Evolutionary conservation across 2,113 vertebrate species (phyloP).

Genomic region (Pseudolaguvia tuberculata): DNA sequence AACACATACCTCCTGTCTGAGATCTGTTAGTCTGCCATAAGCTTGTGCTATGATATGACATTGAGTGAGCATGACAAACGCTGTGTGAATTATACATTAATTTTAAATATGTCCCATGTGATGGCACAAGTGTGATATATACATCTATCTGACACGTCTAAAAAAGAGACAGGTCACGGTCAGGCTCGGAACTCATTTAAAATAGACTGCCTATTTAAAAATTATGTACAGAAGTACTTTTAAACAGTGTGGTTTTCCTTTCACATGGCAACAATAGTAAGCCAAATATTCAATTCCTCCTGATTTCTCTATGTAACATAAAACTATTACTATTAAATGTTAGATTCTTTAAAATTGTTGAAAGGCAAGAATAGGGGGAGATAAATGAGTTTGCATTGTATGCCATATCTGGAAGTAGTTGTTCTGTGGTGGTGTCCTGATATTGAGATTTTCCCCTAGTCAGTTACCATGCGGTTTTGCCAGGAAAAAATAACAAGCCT

Average conservation of each 20-base stretch:
- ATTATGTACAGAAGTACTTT: background rate
- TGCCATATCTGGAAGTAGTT: slow-evolving; percentile 34
- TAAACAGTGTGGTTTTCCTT: background rate
- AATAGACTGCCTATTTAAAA: slow-evolving; percentile 3
- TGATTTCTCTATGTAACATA: background rate
- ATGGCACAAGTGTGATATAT: slow-evolving; percentile 52
- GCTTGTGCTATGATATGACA: background rate
- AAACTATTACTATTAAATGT: slow-evolving; percentile 12
- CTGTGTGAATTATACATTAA: background rate
- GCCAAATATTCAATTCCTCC: background rate
- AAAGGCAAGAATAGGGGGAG: background rate
- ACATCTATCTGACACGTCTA: slow-evolving; percentile 66
- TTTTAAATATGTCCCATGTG: slow-evolving; percentile 51
- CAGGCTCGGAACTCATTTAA: slow-evolving; percentile 21
- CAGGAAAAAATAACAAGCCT: slow-evolving; percentile 50
- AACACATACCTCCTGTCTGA: slow-evolving; percentile 7
- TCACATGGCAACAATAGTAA: background rate
- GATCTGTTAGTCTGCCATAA: slow-evolving; percentile 33
- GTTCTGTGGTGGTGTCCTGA: slow-evolving; percentile 36
- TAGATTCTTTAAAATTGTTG: background rate
- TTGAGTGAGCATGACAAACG: background rate
- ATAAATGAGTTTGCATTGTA: slow-evolving; percentile 9
- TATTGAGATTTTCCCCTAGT: slow-evolving; percentile 46
- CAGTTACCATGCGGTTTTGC: slow-evolving; percentile 28
- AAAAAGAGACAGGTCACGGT: slow-evolving; percentile 51